Evolutionary conservation across 2,888 invertebrate genomes (phyloP).

Genomic region (Parelbella ahira): DNA sequence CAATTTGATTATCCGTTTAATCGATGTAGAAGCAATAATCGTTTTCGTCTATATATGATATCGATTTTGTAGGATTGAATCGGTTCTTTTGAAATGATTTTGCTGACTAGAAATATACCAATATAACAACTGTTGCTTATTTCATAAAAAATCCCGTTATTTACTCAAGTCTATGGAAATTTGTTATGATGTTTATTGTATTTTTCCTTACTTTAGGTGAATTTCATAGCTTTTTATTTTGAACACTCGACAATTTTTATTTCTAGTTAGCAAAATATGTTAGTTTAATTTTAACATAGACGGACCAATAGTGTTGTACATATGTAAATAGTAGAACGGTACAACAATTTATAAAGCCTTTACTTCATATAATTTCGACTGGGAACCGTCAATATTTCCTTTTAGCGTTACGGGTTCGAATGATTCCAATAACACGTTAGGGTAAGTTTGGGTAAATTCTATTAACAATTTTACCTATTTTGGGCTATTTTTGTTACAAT

Average conservation of each 20-base stretch:
- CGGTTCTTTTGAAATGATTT: background rate
- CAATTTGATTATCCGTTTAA: slow-evolving; percentile 12
- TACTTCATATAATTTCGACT: slow-evolving; percentile 24
- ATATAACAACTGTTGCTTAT: too few species aligned
- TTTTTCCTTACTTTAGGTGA: too few species aligned
- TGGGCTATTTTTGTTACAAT: background rate
- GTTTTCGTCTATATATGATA: slow-evolving; percentile 11
- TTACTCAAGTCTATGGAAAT: too few species aligned
- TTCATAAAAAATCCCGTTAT: too few species aligned
- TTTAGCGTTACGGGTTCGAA: slow-evolving; percentile 1
- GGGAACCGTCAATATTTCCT: slow-evolving; percentile 18
- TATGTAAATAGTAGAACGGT: slow-evolving; percentile 74
- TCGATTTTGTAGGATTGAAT: slow-evolving; percentile 4
- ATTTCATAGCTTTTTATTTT: too few species aligned
- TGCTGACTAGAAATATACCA: slow-evolving; percentile 12
- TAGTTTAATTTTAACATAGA: slow-evolving; percentile 60
- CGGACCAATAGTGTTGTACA: slow-evolving; percentile 77
- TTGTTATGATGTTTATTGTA: background rate
- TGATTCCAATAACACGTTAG: background rate
- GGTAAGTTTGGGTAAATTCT: too few species aligned
- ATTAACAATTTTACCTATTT: too few species aligned
- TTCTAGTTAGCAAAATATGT: slow-evolving; percentile 18
- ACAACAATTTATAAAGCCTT: slow-evolving; percentile 60
- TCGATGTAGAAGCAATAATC: slow-evolving; percentile 19
- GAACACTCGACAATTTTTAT: too few species aligned